A percentile compares a stretch with the other conserved stretches of the same genome.
These are phyloP conservation scores for Ranitomeya variabilis DNA, from an alignment of 2,113 vertebrate species.

Conservation along the genomic window DNA sequence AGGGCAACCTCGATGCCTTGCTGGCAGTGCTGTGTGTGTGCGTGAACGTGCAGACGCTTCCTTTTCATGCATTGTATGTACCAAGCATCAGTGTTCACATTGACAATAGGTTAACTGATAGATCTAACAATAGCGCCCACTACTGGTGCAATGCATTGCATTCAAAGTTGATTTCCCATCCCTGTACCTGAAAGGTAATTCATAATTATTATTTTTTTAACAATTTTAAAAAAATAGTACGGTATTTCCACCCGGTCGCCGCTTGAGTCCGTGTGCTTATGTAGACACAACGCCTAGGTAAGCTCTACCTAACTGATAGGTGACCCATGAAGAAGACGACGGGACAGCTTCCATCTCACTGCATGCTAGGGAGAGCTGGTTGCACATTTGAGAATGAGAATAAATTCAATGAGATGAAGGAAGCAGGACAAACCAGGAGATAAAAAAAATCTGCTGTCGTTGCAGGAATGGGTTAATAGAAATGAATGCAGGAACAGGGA, in stretches of 20 bases:
- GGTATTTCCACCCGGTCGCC: conserved; percentile 66
- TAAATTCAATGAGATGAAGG: conserved; percentile 58
- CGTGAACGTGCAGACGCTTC: conserved; percentile 65
- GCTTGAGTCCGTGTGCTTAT: conserved; percentile 70
- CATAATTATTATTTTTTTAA: conserved; percentile 57
- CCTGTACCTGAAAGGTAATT: conserved; percentile 62
- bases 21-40: conserved; percentile 64
- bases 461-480: conserved; percentile 64
- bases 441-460: conserved; percentile 62
- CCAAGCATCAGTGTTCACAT: conserved; percentile 64
- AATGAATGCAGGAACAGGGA: conserved; percentile 60
- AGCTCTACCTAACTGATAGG: conserved; percentile 56
- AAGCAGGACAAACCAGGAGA: conserved; percentile 38
- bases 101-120: conserved; percentile 54
- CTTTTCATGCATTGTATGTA: conserved; percentile 68
- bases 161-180: conserved; percentile 61
- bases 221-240: conserved; percentile 52
- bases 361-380: conserved; percentile 62
- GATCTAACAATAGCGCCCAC: conserved; percentile 61
- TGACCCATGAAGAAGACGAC: conserved; percentile 7
- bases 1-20: conserved; percentile 68
- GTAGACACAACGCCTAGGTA: conserved; percentile 63
- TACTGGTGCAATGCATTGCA: conserved; percentile 66
- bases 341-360: conserved; percentile 62
- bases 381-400: conserved; percentile 60